Conservation (phyloP, 92 coral and sea anemone species). For the Epizoanthus illoricatus region DNA sequence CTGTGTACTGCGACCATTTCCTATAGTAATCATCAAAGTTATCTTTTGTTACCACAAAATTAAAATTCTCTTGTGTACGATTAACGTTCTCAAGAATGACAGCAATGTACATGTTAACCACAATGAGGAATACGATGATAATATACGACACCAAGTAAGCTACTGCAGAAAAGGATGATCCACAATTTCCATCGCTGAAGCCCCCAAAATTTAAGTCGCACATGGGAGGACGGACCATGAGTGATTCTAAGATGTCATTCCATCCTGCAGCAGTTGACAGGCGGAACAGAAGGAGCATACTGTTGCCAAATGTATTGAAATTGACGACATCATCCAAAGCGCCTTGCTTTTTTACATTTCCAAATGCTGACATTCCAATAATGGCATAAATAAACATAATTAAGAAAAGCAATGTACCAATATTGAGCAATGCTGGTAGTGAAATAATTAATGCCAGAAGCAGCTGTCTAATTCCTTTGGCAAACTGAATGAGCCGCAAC, state of each 20-base stretch:
- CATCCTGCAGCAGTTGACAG: constrained; percentile 95
- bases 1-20: constrained; percentile 82
- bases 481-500: constrained; percentile 86
- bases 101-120: constrained; percentile 97
- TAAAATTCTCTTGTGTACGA: constrained; percentile 84
- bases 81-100: constrained; percentile 89
- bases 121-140: constrained; percentile 69
- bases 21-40: constrained; percentile 81
- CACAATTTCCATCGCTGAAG: constrained; percentile 81
- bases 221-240: constrained; percentile 85
- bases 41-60: constrained; percentile 82
- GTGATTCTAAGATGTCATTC: constrained; percentile 87
- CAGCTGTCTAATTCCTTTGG: constrained; percentile 93
- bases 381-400: constrained; percentile 92
- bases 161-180: constrained; percentile 64
- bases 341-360: constrained; percentile 81
- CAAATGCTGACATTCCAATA: constrained; percentile 92
- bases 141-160: constrained; percentile 76
- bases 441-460: constrained; percentile 86
- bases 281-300: constrained; percentile 88
- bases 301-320: constrained; percentile 86
- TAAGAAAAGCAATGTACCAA: constrained; percentile 81
- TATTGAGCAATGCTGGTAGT: constrained; percentile 91
- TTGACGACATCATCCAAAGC: constrained; percentile 82
- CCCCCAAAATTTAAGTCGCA: constrained; percentile 69